Base-by-base conservation (phyloP, 2,797 vertebrate species). In the Sphaeramia orbicularis region DNA sequence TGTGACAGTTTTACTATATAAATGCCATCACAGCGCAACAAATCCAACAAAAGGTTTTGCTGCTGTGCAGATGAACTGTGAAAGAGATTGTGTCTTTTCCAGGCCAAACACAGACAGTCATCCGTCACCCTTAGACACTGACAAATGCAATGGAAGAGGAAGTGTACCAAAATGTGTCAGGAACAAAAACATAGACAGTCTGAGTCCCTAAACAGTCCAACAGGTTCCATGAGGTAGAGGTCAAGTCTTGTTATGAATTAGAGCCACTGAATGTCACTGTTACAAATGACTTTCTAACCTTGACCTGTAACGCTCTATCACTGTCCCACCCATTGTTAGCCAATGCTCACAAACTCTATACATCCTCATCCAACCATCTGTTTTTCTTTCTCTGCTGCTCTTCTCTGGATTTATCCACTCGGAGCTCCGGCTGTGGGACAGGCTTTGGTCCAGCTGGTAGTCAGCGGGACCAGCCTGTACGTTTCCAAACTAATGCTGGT, bases 381-480 rank as follows among this genome's bases (percentile, higher is more conserved):
- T 74, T 87, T 84, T 78, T 68, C 65, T 66, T 62, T 75, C 76
- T 81, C 62, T 0, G 16, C 71, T 41, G 43, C 42, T 74, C 74
- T 47, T 42, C 52, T 0, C 45, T 70, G 78, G 70, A 71, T 84
- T 81, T 72, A 56, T 78, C 14, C 12, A 51, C 69, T 52, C 10
- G 12, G 54, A 77, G 58, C 74, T 53, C 85, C 35, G 14, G 65
- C 81, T 44, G 80, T 38, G 63, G 71, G 69, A 73, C 90, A 90
- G 86, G 78, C 83, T 74, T 72, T 1, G 73, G 74, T 70, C 83
- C 91, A 89, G 90, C 88, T 91, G 90, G 81, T 80, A 63, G 85
- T 63, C 89, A 84, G 84, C 81, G 7, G 83, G 86, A 71, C 54
- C 83, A 38, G 53, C 45, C 58, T 37, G 66, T 58, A 43, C 0